Evolutionary conservation across 2,797 vertebrate species (phyloP).

Genomic region (Notamacropus eugenii): DNA sequence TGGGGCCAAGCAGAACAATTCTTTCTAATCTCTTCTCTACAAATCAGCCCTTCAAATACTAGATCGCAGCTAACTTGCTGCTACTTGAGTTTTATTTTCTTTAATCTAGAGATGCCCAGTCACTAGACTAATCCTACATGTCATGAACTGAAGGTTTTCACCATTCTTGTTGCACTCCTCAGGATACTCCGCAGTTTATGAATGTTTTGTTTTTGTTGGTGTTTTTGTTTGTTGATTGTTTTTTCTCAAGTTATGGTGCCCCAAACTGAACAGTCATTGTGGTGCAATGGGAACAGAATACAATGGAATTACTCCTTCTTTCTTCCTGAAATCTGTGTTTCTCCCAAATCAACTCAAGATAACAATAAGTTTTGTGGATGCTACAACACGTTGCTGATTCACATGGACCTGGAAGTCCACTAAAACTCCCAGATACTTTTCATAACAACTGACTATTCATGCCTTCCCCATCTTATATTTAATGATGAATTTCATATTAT

Average conservation of each 20-base stretch:
- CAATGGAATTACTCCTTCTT: not conserved
- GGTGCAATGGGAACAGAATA: not conserved
- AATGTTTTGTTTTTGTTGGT: no score
- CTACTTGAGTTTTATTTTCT: not conserved
- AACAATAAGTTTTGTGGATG: not conserved
- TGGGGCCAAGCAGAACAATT: not conserved
- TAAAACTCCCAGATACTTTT: not conserved
- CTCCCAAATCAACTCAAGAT: no score
- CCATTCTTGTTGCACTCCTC: not conserved
- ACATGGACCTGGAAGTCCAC: not conserved
- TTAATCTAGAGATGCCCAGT: not conserved
- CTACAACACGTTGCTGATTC: not conserved
- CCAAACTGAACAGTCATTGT: not conserved
- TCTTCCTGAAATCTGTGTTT: not conserved
- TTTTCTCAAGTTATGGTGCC: not conserved
- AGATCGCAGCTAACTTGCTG: not conserved
- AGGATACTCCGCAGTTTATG: not conserved
- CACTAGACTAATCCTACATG: not conserved
- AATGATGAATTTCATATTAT: not conserved
- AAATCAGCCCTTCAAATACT: not conserved
- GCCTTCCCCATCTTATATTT: not conserved
- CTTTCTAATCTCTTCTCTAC: not conserved
- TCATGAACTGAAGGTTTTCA: no score
- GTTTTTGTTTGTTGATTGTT: no score
- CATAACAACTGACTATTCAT: not conserved